These are phyloP conservation scores for Eristalis intricaria DNA, from an alignment of 2,888 invertebrate species.

Conservation along the genomic window DNA sequence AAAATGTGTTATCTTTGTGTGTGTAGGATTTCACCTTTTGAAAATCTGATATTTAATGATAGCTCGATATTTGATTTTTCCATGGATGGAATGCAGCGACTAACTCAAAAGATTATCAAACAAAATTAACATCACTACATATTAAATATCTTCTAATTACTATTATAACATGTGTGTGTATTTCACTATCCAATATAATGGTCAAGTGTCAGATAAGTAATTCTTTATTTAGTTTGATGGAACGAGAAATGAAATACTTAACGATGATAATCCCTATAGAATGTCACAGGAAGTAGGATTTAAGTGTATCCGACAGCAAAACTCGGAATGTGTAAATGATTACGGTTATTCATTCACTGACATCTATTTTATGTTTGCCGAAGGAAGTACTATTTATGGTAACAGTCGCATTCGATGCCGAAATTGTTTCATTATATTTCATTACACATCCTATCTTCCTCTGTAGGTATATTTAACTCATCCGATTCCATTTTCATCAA, in stretches of 20 bases:
- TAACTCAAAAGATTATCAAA: too few relatives aligned
- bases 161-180: too few relatives aligned
- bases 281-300: background rate
- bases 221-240: background rate
- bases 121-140: too few relatives aligned
- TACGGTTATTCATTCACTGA: slow-evolving; percentile 24
- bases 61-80: too few relatives aligned
- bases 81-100: too few relatives aligned
- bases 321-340: slow-evolving; percentile 11
- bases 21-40: too few relatives aligned
- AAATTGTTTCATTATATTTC: slow-evolving; percentile 44
- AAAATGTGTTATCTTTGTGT: too few relatives aligned
- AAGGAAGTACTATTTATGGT: slow-evolving; percentile 30
- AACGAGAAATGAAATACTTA: background rate
- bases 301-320: slow-evolving; percentile 21
- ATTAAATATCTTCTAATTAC: too few relatives aligned
- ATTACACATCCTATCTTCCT: slow-evolving; percentile 28
- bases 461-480: slow-evolving; percentile 31
- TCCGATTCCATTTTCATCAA: slow-evolving; percentile 43
- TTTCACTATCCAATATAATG: background rate
- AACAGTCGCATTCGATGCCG: slow-evolving; percentile 19
- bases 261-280: background rate
- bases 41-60: too few relatives aligned
- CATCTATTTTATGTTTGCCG: slow-evolving; percentile 18
- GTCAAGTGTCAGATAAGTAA: background rate